Base-by-base conservation (phyloP, 1,140 invertebrate species). In the Cydia amplana region DNA sequence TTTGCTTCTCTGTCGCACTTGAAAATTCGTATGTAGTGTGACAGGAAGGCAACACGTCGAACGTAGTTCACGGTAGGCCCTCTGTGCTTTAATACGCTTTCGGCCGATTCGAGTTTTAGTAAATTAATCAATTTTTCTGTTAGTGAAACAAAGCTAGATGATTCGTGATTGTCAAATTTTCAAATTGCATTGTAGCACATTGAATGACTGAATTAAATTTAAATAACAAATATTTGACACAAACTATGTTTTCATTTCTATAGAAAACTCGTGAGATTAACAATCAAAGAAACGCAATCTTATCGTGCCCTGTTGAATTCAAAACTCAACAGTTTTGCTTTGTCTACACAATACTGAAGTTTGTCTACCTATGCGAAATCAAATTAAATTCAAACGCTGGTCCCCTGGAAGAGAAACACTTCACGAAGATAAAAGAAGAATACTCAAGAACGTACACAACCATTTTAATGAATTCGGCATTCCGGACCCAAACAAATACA, bases 401-500 rank as follows among this genome's bases (percentile, higher is more conserved):
- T 49, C 49, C 49, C 7, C 18, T 60, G 12, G 2, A 60, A 60
- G 9, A 23, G 18, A 23, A 23, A 12, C 20, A 23, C 55, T 10
- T 9, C 9, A 4, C 18, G 6, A 23, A 1, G 20, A 60, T 60
- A 60, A 60, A 60, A 20, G 51, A 55, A 55, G 55, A 60, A 60
- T 60, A 60, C 55, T 60, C 20, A 60, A 60, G 55, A 60, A 23
- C 20, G 55, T 60, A 60, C 55, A 60, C 20, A 60, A 60, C 55
- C 20, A 60, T 60, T 60, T 60, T 60, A 60, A 60, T 60, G 55
- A 60, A 60, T 60, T 60, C 55, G 10, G 2, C 7, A 23, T 60
- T 23, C 55, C 55, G 9, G 9, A 6, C 20, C 20, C 55, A 60
- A 60, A 23, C 55, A 60, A 60, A 60, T 60, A 60, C 55, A n/a